A percentile compares a stretch with the other conserved stretches of the same genome.
phyloP scores from a whole-genome alignment of 2,113 vertebrate species.

The Gopherus flavomarginatus region DNA sequence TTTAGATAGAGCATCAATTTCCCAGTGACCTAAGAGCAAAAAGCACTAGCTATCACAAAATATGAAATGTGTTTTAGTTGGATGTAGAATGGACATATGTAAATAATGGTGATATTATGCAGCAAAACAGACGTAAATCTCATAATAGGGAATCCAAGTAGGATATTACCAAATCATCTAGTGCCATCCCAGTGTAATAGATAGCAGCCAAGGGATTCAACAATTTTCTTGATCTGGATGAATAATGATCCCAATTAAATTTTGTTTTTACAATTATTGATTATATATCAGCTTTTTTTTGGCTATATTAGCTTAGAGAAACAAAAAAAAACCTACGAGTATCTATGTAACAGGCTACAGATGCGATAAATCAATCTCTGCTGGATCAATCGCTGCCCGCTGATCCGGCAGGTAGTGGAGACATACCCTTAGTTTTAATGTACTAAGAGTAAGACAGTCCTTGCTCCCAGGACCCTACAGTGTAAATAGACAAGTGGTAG shows the following conservation, averaged over 20 bases:
- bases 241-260: neutral
- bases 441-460: neutral
- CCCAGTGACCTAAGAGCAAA: neutral
- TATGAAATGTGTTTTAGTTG: neutral
- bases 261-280: neutral
- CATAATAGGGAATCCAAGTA: accelerated
- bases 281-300: neutral
- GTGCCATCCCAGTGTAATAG: neutral
- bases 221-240: neutral
- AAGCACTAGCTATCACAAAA: neutral
- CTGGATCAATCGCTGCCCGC: too few species aligned
- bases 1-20: neutral
- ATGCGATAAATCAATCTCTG: too few species aligned
- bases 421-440: neutral
- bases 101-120: neutral
- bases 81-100: neutral
- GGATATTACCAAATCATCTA: neutral
- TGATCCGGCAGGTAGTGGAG: too few species aligned
- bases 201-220: neutral
- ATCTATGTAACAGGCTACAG: neutral
- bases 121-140: neutral
- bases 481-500: neutral
- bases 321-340: neutral
- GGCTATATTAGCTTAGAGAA: neutral
- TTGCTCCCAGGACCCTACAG: neutral